A percentile compares a stretch with the other conserved stretches of the same genome.
These are phyloP conservation scores for Ctenomys sociabilis DNA, from an alignment of 2,113 vertebrate species.

Conservation along the genomic window DNA sequence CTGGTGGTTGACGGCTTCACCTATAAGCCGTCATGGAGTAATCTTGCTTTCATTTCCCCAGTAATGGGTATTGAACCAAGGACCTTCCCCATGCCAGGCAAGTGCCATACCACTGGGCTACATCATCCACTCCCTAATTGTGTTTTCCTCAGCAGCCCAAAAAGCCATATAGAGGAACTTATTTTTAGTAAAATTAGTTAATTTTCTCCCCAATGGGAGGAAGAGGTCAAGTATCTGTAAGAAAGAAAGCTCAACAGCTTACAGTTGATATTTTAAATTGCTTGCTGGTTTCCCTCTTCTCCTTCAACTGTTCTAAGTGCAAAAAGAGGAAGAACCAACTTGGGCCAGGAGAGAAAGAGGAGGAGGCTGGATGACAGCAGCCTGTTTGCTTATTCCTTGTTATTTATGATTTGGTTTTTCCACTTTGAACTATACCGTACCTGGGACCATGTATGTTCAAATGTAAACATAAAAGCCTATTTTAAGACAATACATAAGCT, in stretches of 20 bases:
- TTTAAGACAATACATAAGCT: slow-evolving; percentile 2
- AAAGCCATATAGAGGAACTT: background rate
- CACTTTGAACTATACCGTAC: background rate
- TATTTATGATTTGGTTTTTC: background rate
- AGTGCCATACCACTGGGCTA: background rate
- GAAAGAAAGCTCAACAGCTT: background rate
- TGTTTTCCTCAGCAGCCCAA: slow-evolving; percentile 19
- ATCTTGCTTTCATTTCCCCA: background rate
- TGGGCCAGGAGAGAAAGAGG: background rate
- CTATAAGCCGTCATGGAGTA: background rate
- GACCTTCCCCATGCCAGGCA: background rate
- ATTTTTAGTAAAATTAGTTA: slow-evolving; percentile 23
- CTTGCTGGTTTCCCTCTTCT: background rate
- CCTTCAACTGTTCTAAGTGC: background rate
- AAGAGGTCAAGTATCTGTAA: background rate
- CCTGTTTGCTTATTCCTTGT: background rate
- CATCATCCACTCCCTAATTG: background rate
- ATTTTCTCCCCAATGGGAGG: background rate
- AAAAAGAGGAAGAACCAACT: background rate
- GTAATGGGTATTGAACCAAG: background rate
- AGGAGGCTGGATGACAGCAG: background rate
- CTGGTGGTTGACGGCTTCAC: background rate
- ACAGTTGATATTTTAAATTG: background rate
- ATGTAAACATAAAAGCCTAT: background rate
- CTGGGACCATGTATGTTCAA: background rate